These are phyloP conservation scores for Rhinogobius similis DNA, from an alignment of 2,113 vertebrate species.

Conservation along the genomic window DNA sequence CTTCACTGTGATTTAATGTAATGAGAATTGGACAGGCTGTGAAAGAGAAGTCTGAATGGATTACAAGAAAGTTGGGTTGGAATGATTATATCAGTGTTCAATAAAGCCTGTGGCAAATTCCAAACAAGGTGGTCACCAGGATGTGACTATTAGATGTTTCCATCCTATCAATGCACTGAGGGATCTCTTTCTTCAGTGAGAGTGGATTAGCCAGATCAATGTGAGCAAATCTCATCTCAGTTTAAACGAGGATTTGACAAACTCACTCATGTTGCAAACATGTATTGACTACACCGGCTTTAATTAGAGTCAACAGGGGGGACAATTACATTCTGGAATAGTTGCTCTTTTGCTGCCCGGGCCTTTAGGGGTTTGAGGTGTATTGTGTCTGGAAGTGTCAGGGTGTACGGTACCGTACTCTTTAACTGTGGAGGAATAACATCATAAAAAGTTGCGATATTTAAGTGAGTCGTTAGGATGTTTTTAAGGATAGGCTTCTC, in stretches of 20 bases:
- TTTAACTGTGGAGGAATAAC: background rate
- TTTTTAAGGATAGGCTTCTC: too few relatives aligned
- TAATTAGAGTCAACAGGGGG: conserved; percentile 27
- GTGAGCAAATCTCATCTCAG: conserved; percentile 14
- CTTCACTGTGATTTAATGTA: conserved; percentile 8
- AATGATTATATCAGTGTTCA: conserved; percentile 15
- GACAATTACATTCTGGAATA: conserved; percentile 29
- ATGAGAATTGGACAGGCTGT: background rate
- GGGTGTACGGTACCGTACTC: conserved; percentile 24
- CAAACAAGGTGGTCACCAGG: conserved; percentile 57
- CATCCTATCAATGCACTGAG: conserved; percentile 22
- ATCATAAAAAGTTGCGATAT: too few relatives aligned
- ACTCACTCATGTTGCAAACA: conserved; percentile 21
- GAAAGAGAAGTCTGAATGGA: background rate
- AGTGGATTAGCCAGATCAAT: conserved; percentile 42
- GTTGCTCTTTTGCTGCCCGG: background rate
- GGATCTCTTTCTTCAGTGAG: conserved; percentile 20
- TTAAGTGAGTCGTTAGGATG: too few relatives aligned
- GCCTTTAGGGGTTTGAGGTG: background rate
- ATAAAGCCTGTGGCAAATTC: background rate
- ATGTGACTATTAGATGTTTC: conserved; percentile 55
- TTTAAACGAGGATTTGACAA: conserved; percentile 13
- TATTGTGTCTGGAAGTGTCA: background rate
- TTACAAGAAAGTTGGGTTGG: too few relatives aligned
- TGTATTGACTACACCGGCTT: background rate